Percentiles rank a stretch among this genome's conserved stretches.
phyloP scores from a whole-genome alignment of 1,140 invertebrate species.

The Drosophila rhopaloa region DNA sequence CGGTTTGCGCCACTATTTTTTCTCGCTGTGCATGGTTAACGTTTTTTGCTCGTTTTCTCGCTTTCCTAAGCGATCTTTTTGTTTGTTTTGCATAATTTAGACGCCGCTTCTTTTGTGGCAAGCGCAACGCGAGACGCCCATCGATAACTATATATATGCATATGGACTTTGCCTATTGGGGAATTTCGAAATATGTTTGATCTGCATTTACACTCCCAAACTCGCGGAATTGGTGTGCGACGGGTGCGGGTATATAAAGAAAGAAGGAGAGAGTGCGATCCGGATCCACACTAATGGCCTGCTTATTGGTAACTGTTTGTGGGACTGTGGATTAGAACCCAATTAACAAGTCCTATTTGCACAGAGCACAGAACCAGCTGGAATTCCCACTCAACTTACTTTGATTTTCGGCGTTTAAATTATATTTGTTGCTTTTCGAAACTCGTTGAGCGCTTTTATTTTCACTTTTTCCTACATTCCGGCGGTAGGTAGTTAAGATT shows the following conservation, averaged over 20 bases:
- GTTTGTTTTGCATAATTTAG: conserved; percentile 72
- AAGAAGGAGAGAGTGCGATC: conserved; percentile 4
- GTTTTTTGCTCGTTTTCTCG: conserved; percentile 63
- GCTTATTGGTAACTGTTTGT: conserved; percentile 19
- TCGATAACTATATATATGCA: conserved; percentile 3
- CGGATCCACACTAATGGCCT: conserved; percentile 19
- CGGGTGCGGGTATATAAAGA: not conserved
- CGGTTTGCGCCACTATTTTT: not conserved
- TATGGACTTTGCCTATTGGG: conserved; percentile 38
- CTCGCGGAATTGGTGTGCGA: conserved; percentile 15
- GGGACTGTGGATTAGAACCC: conserved; percentile 30
- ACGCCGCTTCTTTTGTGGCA: conserved; percentile 60
- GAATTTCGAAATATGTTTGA: conserved; percentile 57
- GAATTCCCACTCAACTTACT: conserved; percentile 30
- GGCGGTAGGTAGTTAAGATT: conserved; percentile 48
- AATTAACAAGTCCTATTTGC: conserved; percentile 71
- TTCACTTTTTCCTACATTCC: conserved; percentile 49
- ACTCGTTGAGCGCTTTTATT: conserved; percentile 19
- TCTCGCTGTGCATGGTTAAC: conserved; percentile 55
- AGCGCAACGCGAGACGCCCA: conserved; percentile 35
- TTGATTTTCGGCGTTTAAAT: conserved; percentile 22
- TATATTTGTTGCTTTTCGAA: conserved; percentile 7
- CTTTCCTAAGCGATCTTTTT: conserved; percentile 70
- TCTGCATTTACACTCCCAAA: conserved; percentile 44
- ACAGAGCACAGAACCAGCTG: conserved; percentile 31